Evolutionary conservation across 37 sponge, comb jelly and placozoan genomes (phyloP).

Genomic region (Eunapius fragilis): DNA sequence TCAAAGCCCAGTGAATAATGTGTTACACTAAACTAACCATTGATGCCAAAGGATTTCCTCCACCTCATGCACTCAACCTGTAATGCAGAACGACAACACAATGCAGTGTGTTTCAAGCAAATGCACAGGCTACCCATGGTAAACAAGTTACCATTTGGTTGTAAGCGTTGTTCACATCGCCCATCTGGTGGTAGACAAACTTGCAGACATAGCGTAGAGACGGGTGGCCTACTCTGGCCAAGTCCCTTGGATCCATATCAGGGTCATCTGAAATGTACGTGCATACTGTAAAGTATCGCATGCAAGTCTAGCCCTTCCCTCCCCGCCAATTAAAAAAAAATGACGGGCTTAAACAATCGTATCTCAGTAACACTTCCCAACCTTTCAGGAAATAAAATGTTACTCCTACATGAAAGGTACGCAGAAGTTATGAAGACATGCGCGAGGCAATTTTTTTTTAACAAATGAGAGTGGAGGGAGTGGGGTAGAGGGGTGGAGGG

Average conservation of each 20-base stretch:
- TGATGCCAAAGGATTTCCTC: constrained; percentile 60
- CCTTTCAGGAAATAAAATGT: too few relatives aligned
- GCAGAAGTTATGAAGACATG: too few relatives aligned
- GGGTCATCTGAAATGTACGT: constrained; percentile 9
- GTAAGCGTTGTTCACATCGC: constrained; percentile 50
- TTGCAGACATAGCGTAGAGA: constrained; percentile 36
- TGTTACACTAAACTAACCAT: constrained; percentile 20
- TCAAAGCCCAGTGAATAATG: too few relatives aligned
- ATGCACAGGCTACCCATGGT: neutral
- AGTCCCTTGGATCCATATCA: constrained; percentile 48
- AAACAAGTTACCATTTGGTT: constrained; percentile 55
- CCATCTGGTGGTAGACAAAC: constrained; percentile 47
- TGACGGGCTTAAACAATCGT: too few relatives aligned
- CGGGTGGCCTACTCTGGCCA: constrained; percentile 14
- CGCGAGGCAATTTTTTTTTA: too few relatives aligned
- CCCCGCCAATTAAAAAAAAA: too few relatives aligned
- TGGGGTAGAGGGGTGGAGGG: too few relatives aligned
- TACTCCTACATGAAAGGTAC: too few relatives aligned
- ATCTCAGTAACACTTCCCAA: too few relatives aligned
- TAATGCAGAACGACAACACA: neutral
- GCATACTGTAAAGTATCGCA: too few relatives aligned
- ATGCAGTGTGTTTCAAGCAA: constrained; percentile 2
- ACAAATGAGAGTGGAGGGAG: too few relatives aligned
- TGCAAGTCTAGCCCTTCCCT: too few relatives aligned
- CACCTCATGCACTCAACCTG: constrained; percentile 39